A percentile compares a stretch with the other conserved stretches of the same genome.
These are phyloP conservation scores for Malaclemys terrapin DNA, from an alignment of 2,113 vertebrate genomes.

Conservation along the genomic window DNA sequence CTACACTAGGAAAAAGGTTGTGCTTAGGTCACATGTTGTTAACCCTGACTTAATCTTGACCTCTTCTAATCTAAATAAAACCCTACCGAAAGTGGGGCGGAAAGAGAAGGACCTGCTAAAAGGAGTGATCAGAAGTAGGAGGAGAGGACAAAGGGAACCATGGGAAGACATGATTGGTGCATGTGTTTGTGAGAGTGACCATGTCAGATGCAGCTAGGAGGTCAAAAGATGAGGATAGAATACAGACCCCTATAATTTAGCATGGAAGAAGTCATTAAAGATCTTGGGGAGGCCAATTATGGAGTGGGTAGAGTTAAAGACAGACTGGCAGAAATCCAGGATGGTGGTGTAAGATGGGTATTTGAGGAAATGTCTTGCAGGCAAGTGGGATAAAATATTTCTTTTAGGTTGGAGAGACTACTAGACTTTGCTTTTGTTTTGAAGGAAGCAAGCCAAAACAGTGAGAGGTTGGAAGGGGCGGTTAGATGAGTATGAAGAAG, in stretches of 20 bases:
- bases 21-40: neutral
- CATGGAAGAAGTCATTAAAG: neutral
- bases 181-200: neutral
- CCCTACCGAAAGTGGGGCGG: neutral
- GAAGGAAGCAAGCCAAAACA: neutral
- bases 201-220: neutral
- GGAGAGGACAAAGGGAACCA: neutral
- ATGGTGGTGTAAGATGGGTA: neutral
- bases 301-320: neutral
- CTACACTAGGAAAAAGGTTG: neutral
- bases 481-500: neutral
- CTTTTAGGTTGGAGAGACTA: neutral
- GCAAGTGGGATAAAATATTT: neutral
- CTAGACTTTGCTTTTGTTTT: neutral
- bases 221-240: neutral
- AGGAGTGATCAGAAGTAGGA: neutral
- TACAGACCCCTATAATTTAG: neutral
- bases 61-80: neutral
- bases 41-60: neutral
- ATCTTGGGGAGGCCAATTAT: neutral
- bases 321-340: neutral
- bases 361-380: neutral
- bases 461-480: neutral
- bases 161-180: neutral
- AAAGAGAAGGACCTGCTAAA: neutral